These are phyloP conservation scores for Pseudopodoces humilis DNA, from an alignment of 2,113 vertebrate species.

Conservation along the genomic window DNA sequence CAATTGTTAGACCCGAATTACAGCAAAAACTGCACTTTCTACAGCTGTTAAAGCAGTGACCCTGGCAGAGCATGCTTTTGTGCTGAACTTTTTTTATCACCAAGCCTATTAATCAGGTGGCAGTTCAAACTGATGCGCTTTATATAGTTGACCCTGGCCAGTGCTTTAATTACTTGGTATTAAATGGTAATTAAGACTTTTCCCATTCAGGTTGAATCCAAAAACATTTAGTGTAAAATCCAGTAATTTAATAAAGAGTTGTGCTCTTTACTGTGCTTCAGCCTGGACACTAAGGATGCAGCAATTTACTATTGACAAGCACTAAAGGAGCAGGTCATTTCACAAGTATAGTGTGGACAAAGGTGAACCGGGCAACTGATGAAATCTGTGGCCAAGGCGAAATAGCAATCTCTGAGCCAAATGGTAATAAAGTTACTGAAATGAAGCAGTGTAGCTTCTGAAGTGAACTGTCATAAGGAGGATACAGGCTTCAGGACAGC, in stretches of 20 bases:
- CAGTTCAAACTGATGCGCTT: constrained; percentile 66
- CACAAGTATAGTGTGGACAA: constrained; percentile 90
- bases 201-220: constrained; percentile 79
- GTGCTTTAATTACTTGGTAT: constrained; percentile 75
- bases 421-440: constrained; percentile 96
- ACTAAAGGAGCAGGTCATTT: constrained; percentile 91
- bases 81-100: constrained; percentile 66
- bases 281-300: constrained; percentile 76
- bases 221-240: constrained; percentile 77
- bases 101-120: constrained; percentile 75
- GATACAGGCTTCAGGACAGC: constrained; percentile 81
- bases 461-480: constrained; percentile 90
- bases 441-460: constrained; percentile 86
- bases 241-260: constrained; percentile 79
- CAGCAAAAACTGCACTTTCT: constrained; percentile 66
- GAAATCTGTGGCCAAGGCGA: constrained; percentile 97
- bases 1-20: constrained; percentile 62
- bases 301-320: constrained; percentile 89
- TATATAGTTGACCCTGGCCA: constrained; percentile 66
- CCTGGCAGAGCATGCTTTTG: constrained; percentile 51
- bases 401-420: constrained; percentile 96
- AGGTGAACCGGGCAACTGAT: constrained; percentile 97
- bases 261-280: constrained; percentile 72
- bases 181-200: constrained; percentile 84
- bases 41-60: constrained; percentile 72